Evolutionary conservation across 2,888 invertebrate species (phyloP).

Genomic region (Eurytoma adleriae): DNA sequence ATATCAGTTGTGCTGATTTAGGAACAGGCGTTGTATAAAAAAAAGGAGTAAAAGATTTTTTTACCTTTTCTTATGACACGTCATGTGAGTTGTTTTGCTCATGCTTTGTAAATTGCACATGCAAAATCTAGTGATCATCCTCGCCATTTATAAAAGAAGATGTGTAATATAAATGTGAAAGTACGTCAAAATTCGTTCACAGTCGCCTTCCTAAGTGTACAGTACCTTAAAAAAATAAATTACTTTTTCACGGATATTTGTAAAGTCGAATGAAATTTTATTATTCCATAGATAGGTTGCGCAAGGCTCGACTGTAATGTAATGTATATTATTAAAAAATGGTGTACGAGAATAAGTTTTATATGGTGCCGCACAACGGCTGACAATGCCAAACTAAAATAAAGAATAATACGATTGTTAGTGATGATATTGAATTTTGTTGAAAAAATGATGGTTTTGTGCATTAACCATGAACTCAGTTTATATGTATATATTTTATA

Average conservation of each 20-base stretch:
- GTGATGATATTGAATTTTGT: constrained; percentile 31
- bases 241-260: constrained; percentile 49
- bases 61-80: background rate
- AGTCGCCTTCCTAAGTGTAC: constrained; percentile 44
- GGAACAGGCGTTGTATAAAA: constrained; percentile 31
- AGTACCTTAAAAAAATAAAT: constrained; percentile 43
- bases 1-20: constrained; percentile 41
- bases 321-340: constrained; percentile 31
- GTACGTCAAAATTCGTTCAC: constrained; percentile 32
- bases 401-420: constrained; percentile 39
- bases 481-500: constrained; percentile 53
- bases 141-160: background rate
- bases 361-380: constrained; percentile 53
- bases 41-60: background rate
- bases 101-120: constrained; percentile 30
- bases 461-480: constrained; percentile 31
- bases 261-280: constrained; percentile 43
- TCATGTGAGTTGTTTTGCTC: constrained; percentile 2
- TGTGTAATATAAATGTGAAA: constrained; percentile 8
- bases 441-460: constrained; percentile 17
- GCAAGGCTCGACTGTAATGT: constrained; percentile 51
- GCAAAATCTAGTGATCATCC: constrained; percentile 18
- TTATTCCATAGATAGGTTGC: constrained; percentile 34
- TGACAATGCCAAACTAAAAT: constrained; percentile 55
- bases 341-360: constrained; percentile 49